Evolutionary conservation across 2,888 invertebrate species (phyloP).

Genomic region (Celastrina argiolus): DNA sequence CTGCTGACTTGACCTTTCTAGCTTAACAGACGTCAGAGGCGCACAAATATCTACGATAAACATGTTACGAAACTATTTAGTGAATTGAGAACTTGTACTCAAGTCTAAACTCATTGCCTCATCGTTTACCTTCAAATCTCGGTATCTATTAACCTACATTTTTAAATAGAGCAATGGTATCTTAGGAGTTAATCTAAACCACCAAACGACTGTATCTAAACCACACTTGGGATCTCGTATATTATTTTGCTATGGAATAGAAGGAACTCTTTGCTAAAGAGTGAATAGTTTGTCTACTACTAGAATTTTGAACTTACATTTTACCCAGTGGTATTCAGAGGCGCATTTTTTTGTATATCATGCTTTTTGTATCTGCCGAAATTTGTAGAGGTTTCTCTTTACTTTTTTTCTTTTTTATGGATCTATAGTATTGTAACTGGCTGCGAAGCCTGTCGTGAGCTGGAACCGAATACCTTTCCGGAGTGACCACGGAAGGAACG

Average conservation of each 20-base stretch:
- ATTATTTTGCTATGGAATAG: no score
- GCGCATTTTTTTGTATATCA: background rate
- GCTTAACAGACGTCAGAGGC: no score
- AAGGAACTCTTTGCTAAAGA: no score
- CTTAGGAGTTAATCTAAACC: background rate
- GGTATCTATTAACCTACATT: background rate
- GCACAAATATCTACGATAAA: no score
- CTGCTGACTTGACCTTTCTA: no score
- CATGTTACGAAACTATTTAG: no score
- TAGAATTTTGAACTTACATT: no score
- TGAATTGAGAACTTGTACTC: no score
- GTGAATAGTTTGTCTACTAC: no score
- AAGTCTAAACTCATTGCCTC: background rate
- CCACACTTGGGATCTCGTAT: background rate
- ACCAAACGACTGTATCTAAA: background rate
- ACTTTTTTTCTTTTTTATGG: slow-evolving; percentile 40
- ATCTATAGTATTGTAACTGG: slow-evolving; percentile 39
- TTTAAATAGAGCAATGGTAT: background rate
- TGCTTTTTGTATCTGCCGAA: slow-evolving; percentile 14
- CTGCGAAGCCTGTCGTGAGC: slow-evolving; percentile 34
- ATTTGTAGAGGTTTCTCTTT: slow-evolving; percentile 38
- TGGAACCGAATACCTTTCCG: slow-evolving; percentile 37
- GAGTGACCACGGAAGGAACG: slow-evolving; percentile 34
- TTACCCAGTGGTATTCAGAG: no score
- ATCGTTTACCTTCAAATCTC: background rate